Percentiles rank a stretch among this genome's conserved stretches.
These are phyloP conservation scores for Labeo rohita DNA, from an alignment of 2,113 vertebrate genomes.

Conservation along the genomic window DNA sequence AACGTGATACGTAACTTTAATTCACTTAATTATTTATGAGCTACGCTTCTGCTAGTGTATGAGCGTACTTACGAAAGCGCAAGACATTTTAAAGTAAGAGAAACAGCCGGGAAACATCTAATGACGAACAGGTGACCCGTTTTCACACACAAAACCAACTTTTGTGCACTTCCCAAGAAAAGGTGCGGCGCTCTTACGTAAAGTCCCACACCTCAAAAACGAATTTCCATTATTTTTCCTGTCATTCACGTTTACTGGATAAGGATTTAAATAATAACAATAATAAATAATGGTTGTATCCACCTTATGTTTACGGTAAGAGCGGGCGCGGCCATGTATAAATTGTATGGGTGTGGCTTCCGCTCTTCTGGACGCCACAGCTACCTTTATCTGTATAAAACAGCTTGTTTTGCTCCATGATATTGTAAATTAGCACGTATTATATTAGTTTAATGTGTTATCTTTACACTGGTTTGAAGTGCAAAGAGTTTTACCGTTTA, in stretches of 20 bases:
- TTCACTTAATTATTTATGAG: not conserved
- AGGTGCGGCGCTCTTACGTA: not conserved
- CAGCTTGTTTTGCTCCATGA: no score
- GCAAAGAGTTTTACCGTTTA: no score
- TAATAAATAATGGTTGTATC: no score
- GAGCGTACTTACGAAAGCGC: no score
- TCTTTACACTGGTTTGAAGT: no score
- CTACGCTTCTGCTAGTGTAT: not conserved
- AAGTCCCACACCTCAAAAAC: not conserved
- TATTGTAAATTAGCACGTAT: no score
- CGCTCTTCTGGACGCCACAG: no score
- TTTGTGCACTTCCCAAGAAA: not conserved
- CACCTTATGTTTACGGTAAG: no score
- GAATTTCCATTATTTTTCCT: not conserved
- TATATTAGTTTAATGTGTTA: no score
- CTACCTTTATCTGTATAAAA: no score
- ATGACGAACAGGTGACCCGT: not conserved
- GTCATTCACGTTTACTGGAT: not conserved
- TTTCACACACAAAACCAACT: not conserved
- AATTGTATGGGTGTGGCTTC: no score
- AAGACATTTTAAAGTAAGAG: slow-evolving; percentile 22
- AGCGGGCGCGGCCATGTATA: no score
- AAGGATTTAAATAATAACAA: not conserved
- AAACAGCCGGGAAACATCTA: slow-evolving; percentile 5
- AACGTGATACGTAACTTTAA: not conserved